Base-by-base conservation (phyloP, 1,140 invertebrate genomes). In the Ips typographus region DNA sequence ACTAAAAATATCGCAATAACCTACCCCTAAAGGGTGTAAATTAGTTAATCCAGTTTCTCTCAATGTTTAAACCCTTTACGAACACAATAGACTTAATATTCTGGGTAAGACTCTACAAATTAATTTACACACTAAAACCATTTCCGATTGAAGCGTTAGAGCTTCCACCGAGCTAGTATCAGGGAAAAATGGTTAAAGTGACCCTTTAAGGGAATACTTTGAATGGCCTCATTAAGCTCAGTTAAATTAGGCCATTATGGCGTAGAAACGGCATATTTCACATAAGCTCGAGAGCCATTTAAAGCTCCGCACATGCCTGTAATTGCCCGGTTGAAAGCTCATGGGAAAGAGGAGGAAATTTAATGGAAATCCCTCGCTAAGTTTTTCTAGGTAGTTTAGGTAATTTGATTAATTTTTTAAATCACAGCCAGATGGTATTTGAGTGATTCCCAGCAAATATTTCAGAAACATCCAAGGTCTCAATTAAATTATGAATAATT, bases 401-500 rank as follows among this genome's bases (percentile, higher is more conserved):
- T 5, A 1, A 47, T 47, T 47, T 5, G n/a, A 47, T 47, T 47
- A 5, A 47, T 5, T 47, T 47, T 47, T 47, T 47, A 47, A 47
- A 47, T 5, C 44, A 47, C 44, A 47, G 4, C 4, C 4, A 47
- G 44, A 47, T 4, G n/a, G n/a, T 47, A 4, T n/a, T 47, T 47
- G 4, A 47, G 44, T 53, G 6, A 4, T 36, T 53, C 36, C 22
- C 52, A 53, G 6, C 4, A 53, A 53, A 53, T 36, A 36, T 47
- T 47, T 47, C n/a, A 47, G 44, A 47, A 4, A 47, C 4, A 5
- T 37, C 37, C 4, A 38, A 36, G 37, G 52, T 55, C 37, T 55
- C 37, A 36, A 55, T 37, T n/a, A 55, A 55, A 36, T 55, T 55
- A 39, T 62, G 47, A 49, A 62, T 37, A 53, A 41, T 49, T 49